phyloP scores from a whole-genome alignment of 2,888 invertebrate genomes.

The Conomelus anceps region DNA sequence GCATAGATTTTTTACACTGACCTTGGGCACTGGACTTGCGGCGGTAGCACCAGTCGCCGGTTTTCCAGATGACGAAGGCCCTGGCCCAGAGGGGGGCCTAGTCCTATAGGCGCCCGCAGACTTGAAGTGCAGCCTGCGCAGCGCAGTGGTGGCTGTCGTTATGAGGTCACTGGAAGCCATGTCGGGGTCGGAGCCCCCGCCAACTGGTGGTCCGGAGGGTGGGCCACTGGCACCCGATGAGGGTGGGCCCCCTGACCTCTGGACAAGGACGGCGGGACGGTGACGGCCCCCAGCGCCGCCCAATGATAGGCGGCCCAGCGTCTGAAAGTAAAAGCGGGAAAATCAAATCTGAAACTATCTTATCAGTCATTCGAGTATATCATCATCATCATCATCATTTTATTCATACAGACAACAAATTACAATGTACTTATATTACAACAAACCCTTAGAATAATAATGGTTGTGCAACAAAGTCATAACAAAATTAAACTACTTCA shows the following conservation, averaged over 20 bases:
- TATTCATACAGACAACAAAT: too few relatives aligned
- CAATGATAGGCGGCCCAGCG: conserved; percentile 26
- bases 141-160: conserved; percentile 50
- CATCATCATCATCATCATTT: too few relatives aligned
- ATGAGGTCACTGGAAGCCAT: conserved; percentile 43
- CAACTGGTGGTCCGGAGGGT: conserved; percentile 21
- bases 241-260: conserved; percentile 32
- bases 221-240: conserved; percentile 25
- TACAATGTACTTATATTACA: too few relatives aligned
- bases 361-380: too few relatives aligned
- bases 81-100: conserved; percentile 29
- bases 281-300: conserved; percentile 30
- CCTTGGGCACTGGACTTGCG: conserved; percentile 26
- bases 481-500: too few relatives aligned
- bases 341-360: not conserved
- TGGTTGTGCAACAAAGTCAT: too few relatives aligned
- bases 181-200: conserved; percentile 27
- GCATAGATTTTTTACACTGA: too few relatives aligned
- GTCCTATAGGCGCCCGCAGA: conserved; percentile 47
- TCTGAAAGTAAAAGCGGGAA: conserved; percentile 22
- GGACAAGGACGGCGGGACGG: conserved; percentile 33
- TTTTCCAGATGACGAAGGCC: too few relatives aligned
- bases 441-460: too few relatives aligned
- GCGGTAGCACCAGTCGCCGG: too few relatives aligned
- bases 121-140: conserved; percentile 59